Evolutionary conservation across 2,797 vertebrate genomes (phyloP).

Genomic region (Coregonus sp.): DNA sequence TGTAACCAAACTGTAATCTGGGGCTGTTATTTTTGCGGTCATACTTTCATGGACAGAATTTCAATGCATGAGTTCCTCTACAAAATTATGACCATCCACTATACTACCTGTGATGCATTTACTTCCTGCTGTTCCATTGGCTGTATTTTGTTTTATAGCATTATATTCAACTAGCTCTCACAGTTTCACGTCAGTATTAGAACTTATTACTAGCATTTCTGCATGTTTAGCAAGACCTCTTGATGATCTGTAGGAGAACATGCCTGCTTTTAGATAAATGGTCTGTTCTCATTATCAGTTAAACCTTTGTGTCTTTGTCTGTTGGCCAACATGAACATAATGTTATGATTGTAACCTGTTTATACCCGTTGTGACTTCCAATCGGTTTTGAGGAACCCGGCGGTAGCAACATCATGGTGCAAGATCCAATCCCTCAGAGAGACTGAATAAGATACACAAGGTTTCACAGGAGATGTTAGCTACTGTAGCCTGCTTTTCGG

Average conservation of each 20-base stretch:
- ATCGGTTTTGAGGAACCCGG: not conserved
- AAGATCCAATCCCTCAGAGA: not conserved
- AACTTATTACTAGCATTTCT: slow-evolving; percentile 24
- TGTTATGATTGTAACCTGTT: not conserved
- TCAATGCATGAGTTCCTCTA: slow-evolving; percentile 38
- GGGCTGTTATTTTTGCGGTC: slow-evolving; percentile 4
- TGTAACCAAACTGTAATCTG: not conserved
- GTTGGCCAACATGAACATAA: not conserved
- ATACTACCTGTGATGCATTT: slow-evolving; percentile 51
- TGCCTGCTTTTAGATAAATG: not conserved
- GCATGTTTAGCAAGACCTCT: slow-evolving; percentile 15
- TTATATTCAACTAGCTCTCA: slow-evolving; percentile 36
- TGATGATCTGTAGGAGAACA: not conserved
- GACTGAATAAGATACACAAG: not conserved
- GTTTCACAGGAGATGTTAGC: not conserved
- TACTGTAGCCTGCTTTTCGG: not conserved
- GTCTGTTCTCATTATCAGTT: not conserved
- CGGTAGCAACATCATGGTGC: not conserved
- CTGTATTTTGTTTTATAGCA: slow-evolving; percentile 57
- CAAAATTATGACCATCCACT: slow-evolving; percentile 49
- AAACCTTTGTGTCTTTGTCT: too few relatives aligned
- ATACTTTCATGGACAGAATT: slow-evolving; percentile 19
- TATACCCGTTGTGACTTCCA: not conserved
- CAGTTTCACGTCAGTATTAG: slow-evolving; percentile 16
- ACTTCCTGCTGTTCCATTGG: slow-evolving; percentile 53